These are phyloP conservation scores for pig (Sus scrofa) DNA, from an alignment of 2,113 vertebrate species.

Conservation along the genomic window T2T-Sscrofa CM000820.6:120989001-120989500, in stretches of 20 bases:
- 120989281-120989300: background rate
- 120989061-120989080: background rate
- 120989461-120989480: background rate
- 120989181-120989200: background rate
- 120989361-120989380: background rate
- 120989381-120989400: background rate
- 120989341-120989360: slow-evolving; percentile 1
- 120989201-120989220: background rate
- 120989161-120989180: background rate
- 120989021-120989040: background rate
- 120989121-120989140: too few relatives aligned
- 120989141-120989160: background rate
- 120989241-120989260: background rate
- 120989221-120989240: background rate
- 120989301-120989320: background rate
- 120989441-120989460: background rate
- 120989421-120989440: background rate
- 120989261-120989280: background rate
- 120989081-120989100: background rate
- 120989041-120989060: background rate
- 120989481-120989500: background rate
- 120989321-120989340: background rate
- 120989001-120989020: background rate
- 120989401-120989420: background rate
- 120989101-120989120: background rate